A percentile compares a stretch with the other conserved stretches of the same genome.
Conservation (phyloP, 2,797 vertebrate genomes). For the Valencia hispanica region DNA sequence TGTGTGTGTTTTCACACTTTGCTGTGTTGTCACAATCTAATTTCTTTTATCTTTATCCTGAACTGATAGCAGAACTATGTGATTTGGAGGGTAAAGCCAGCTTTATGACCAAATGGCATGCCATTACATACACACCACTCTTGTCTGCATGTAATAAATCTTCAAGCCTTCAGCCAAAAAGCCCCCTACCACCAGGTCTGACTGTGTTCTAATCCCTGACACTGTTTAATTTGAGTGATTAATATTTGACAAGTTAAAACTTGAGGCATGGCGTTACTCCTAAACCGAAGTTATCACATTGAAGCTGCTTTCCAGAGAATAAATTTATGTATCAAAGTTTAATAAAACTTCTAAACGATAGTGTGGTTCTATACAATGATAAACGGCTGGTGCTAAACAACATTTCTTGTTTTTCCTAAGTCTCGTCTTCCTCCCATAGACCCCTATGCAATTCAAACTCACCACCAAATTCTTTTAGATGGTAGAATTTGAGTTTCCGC, state of each 20-base stretch:
- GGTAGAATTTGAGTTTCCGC: too few species aligned
- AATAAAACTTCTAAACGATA: too few species aligned
- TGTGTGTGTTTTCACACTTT: too few species aligned
- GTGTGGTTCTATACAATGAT: too few species aligned
- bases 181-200: slow-evolving; percentile 21
- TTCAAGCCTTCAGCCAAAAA: slow-evolving; percentile 22
- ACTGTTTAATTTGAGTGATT: slow-evolving; percentile 60
- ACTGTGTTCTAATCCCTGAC: slow-evolving; percentile 13
- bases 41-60: slow-evolving; percentile 62
- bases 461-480: too few species aligned
- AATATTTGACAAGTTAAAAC: slow-evolving; percentile 62
- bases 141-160: slow-evolving; percentile 52
- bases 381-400: too few species aligned
- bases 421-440: too few species aligned
- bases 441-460: too few species aligned
- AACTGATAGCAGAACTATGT: slow-evolving; percentile 51
- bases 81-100: slow-evolving; percentile 65
- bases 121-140: slow-evolving; percentile 53
- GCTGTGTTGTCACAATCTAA: slow-evolving; percentile 44
- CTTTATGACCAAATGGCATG: slow-evolving; percentile 49
- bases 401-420: too few species aligned
- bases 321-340: too few species aligned
- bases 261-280: not conserved
- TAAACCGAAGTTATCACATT: not conserved
- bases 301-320: too few species aligned